A percentile compares a stretch with the other conserved stretches of the same genome.
phyloP scores from a whole-genome alignment of 2,888 invertebrate species.

The Andrena marginata region DNA sequence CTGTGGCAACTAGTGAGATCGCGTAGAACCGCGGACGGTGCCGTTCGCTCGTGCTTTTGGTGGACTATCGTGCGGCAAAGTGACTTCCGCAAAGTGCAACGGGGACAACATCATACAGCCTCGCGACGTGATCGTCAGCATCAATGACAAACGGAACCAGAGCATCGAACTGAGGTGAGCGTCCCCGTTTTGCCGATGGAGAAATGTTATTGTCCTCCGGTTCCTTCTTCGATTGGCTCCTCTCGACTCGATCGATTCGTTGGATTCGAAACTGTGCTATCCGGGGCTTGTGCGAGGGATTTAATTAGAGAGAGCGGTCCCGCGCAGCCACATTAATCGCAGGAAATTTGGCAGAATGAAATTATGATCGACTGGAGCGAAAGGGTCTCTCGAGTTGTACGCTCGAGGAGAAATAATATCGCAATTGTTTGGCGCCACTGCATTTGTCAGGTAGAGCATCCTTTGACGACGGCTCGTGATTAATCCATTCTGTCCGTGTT shows the following conservation, averaged over 20 bases:
- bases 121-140: conserved; percentile 80
- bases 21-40: background rate
- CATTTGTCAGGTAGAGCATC: conserved; percentile 24
- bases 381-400: conserved; percentile 43
- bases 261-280: conserved; percentile 6
- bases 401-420: conserved; percentile 3
- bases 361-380: conserved; percentile 60
- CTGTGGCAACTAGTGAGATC: conserved; percentile 6
- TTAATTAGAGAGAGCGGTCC: conserved; percentile 62
- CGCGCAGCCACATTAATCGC: conserved; percentile 56
- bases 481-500: conserved; percentile 19
- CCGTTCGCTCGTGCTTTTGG: conserved; percentile 39
- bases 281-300: conserved; percentile 32
- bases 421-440: conserved; percentile 35
- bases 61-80: conserved; percentile 76
- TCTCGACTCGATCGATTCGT: conserved; percentile 27
- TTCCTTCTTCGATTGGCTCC: background rate
- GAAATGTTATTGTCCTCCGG: background rate
- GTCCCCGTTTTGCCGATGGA: background rate
- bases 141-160: conserved; percentile 78
- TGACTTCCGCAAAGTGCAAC: conserved; percentile 80
- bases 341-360: conserved; percentile 56
- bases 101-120: conserved; percentile 77
- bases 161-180: conserved; percentile 80
- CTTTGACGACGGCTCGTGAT: conserved; percentile 19